A percentile compares a stretch with the other conserved stretches of the same genome.
These are phyloP conservation scores for Orussus abietinus DNA, from an alignment of 1,140 invertebrate genomes.

Conservation along the genomic window DNA sequence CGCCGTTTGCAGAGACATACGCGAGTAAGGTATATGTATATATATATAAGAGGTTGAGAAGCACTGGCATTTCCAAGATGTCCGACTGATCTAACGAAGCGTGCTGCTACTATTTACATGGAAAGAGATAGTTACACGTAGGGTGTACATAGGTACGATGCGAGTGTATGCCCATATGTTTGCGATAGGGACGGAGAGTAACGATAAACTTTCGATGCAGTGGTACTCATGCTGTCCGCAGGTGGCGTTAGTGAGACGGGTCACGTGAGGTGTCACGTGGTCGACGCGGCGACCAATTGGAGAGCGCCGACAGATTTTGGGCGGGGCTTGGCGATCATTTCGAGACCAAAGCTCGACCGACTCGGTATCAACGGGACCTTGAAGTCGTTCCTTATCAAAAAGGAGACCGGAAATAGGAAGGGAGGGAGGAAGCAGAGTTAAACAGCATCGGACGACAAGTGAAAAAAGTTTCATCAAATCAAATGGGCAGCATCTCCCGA, in stretches of 20 bases:
- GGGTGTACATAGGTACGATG: constrained; percentile 26
- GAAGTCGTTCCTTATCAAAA: too few species aligned
- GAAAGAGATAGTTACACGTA: constrained; percentile 29
- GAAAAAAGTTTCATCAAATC: constrained; percentile 48
- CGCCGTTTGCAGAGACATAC: constrained; percentile 49
- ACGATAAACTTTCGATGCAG: too few species aligned
- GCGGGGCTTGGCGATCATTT: too few species aligned
- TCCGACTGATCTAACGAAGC: constrained; percentile 47
- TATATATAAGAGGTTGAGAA: constrained; percentile 11
- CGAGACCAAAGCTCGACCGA: too few species aligned
- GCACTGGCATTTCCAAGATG: constrained; percentile 36
- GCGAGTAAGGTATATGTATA: constrained; percentile 37
- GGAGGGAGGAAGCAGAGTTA: constrained; percentile 6
- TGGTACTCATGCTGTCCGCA: too few species aligned
- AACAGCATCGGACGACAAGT: constrained; percentile 34
- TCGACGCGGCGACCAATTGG: too few species aligned
- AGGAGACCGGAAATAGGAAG: constrained; percentile 6
- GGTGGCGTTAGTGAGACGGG: too few species aligned
- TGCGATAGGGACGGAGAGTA: too few species aligned
- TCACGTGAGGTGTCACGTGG: too few species aligned
- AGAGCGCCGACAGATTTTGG: too few species aligned
- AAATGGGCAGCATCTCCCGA: constrained; percentile 47
- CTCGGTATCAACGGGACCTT: too few species aligned
- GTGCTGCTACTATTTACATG: constrained; percentile 50
- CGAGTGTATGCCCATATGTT: background rate